These are phyloP conservation scores for Drosophila subpulchrella DNA, from an alignment of 1,140 invertebrate genomes.

Conservation along the genomic window DNA sequence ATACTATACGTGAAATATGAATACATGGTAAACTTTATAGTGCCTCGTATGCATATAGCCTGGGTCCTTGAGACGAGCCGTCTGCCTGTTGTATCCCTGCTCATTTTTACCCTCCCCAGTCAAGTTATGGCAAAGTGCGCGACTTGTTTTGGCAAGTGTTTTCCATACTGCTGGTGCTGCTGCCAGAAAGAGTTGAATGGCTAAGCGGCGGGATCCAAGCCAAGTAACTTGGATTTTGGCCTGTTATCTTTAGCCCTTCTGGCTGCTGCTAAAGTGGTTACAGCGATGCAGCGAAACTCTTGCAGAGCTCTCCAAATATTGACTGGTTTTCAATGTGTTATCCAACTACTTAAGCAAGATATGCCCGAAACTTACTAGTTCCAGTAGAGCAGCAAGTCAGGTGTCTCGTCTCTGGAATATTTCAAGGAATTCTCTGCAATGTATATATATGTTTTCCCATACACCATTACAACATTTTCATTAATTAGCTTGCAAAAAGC, in stretches of 20 bases:
- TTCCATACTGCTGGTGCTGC: conserved; percentile 13
- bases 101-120: conserved; percentile 2
- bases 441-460: background rate
- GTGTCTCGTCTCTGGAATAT: background rate
- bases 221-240: conserved; percentile 54
- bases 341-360: conserved; percentile 17
- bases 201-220: conserved; percentile 31
- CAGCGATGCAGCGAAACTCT: conserved; percentile 12
- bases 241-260: conserved; percentile 24
- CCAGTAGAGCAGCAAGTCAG: background rate
- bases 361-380: conserved; percentile 6
- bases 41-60: conserved; percentile 30
- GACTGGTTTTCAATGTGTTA: conserved; percentile 36
- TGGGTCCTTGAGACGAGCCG: conserved; percentile 55
- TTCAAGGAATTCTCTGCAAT: background rate
- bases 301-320: conserved; percentile 31
- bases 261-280: conserved; percentile 36
- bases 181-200: conserved; percentile 46
- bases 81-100: conserved; percentile 18
- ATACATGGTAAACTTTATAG: conserved; percentile 38
- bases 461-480: background rate
- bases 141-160: conserved; percentile 76
- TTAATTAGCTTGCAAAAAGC: background rate
- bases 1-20: conserved; percentile 28
- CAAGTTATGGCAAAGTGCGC: conserved; percentile 49